These are phyloP conservation scores for Isurus oxyrinchus DNA, from an alignment of 2,113 vertebrate genomes.

Conservation along the genomic window DNA sequence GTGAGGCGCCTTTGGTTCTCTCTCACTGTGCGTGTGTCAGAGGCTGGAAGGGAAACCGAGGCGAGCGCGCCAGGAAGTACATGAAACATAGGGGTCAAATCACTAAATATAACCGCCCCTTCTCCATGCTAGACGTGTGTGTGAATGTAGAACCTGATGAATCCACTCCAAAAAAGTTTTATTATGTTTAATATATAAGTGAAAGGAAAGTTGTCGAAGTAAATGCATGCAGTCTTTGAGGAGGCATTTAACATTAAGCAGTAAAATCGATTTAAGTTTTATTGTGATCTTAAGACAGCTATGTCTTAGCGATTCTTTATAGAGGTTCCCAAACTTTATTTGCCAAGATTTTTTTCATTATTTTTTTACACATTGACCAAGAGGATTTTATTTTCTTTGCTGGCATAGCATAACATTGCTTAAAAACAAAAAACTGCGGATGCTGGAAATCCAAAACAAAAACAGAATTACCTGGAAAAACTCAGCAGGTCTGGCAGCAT, in stretches of 20 bases:
- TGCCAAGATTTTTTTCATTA: background rate
- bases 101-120: conserved; percentile 31
- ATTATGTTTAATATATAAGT: background rate
- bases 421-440: no score
- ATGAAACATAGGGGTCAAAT: background rate
- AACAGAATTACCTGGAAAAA: no score
- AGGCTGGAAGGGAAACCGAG: background rate
- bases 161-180: background rate
- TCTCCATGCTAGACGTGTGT: background rate
- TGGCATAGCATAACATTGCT: background rate
- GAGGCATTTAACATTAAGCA: background rate
- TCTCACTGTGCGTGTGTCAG: background rate
- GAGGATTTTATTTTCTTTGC: background rate
- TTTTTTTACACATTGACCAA: background rate
- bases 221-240: background rate
- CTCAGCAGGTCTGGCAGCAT: no score
- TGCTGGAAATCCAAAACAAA: no score
- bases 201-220: background rate
- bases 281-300: background rate
- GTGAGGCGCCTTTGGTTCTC: conserved; percentile 56
- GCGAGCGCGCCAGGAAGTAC: conserved; percentile 33
- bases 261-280: background rate
- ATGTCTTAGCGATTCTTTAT: background rate
- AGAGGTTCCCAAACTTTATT: background rate
- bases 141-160: background rate